Conservation (phyloP, 2,113 vertebrate species). For the Entosphenus tridentatus region DNA sequence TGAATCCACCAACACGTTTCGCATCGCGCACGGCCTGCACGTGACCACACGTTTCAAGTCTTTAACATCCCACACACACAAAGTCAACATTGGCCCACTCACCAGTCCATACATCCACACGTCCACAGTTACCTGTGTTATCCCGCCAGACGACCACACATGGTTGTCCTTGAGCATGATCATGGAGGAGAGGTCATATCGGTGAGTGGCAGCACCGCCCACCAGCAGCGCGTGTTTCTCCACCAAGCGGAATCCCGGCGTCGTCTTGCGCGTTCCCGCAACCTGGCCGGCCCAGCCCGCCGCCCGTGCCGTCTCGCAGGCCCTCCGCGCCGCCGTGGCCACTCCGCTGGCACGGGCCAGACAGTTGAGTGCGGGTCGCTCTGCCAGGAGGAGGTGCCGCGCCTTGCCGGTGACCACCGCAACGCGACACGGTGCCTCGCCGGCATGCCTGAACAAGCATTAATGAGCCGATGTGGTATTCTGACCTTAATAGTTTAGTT, state of each 20-base stretch:
- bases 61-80: not conserved
- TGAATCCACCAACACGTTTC: constrained; percentile 22
- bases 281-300: constrained; percentile 30
- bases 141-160: constrained; percentile 30
- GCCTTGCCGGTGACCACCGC: constrained; percentile 31
- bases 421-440: constrained; percentile 20
- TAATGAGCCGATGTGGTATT: not conserved
- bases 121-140: constrained; percentile 24
- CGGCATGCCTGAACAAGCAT: not conserved
- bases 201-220: constrained; percentile 32
- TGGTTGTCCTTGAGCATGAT: constrained; percentile 65
- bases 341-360: constrained; percentile 41
- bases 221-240: constrained; percentile 50
- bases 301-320: constrained; percentile 12
- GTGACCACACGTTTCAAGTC: not conserved
- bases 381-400: constrained; percentile 34
- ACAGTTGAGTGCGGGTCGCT: constrained; percentile 39
- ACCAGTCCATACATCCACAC: not conserved
- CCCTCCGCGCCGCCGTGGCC: constrained; percentile 24
- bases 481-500: too few species aligned
- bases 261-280: constrained; percentile 50
- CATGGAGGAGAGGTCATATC: constrained; percentile 36
- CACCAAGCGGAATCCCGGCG: constrained; percentile 41
- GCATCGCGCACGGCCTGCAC: constrained; percentile 23
- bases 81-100: not conserved